A percentile compares a stretch with the other conserved stretches of the same genome.
Evolutionary conservation across 2,888 invertebrate species (phyloP).

Genomic region (Leucoma salicis): DNA sequence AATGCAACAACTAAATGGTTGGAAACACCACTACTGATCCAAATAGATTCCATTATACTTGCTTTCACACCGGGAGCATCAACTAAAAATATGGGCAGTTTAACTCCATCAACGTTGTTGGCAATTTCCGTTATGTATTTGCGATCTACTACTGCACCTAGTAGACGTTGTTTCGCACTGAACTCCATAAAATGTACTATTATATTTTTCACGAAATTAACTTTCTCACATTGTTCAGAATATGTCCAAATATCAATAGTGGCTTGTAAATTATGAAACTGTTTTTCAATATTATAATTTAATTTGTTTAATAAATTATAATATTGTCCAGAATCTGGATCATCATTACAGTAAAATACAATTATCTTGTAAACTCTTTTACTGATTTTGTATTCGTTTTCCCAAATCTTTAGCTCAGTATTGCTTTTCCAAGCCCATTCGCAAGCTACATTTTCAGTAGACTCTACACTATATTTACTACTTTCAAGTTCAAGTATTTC

Average conservation of each 20-base stretch:
- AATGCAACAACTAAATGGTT: slow-evolving; percentile 5
- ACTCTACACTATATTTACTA: background rate
- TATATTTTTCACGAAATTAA: background rate
- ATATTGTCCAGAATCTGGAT: background rate
- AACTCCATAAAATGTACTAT: background rate
- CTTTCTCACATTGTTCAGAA: background rate
- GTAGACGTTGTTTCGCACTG: slow-evolving; percentile 1
- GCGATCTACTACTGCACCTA: slow-evolving; percentile 9
- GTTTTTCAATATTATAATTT: background rate
- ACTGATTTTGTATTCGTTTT: background rate
- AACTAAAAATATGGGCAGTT: slow-evolving; percentile 5
- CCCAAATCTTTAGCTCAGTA: background rate
- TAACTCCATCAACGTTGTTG: background rate
- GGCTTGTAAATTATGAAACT: background rate
- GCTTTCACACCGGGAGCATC: background rate
- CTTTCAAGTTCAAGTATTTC: slow-evolving; percentile 2
- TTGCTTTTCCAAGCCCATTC: slow-evolving; percentile 1
- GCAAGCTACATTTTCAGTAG: slow-evolving; percentile 5
- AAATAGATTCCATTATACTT: slow-evolving; percentile 1
- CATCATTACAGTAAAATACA: background rate
- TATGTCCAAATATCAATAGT: background rate
- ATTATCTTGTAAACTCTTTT: background rate
- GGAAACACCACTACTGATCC: slow-evolving; percentile 3
- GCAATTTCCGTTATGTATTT: background rate
- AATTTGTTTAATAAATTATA: background rate